These are phyloP conservation scores for Petaurus breviceps DNA, from an alignment of 2,113 vertebrate genomes.

Conservation along the genomic window DNA sequence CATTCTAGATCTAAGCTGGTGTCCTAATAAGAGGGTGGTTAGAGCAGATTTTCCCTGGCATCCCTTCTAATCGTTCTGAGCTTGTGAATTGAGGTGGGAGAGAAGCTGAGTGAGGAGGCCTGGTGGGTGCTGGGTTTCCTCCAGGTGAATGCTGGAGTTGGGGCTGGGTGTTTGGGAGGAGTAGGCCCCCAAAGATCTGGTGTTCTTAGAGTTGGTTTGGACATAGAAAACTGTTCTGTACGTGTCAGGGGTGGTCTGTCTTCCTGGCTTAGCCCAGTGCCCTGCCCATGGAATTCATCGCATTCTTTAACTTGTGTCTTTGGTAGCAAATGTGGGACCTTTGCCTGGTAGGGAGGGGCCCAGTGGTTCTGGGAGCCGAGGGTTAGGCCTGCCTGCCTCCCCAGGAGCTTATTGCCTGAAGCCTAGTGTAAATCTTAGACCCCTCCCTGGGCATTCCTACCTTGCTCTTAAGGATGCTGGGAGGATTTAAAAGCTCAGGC, in stretches of 20 bases:
- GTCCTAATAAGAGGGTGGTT: too few species aligned
- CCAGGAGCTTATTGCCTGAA: fast-evolving
- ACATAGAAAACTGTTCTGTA: not conserved
- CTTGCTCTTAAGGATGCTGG: not conserved
- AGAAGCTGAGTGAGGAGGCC: not conserved
- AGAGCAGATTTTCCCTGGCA: not conserved
- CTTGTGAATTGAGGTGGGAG: not conserved
- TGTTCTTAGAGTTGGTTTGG: fast-evolving
- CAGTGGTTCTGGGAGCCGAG: not conserved
- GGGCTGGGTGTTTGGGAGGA: fast-evolving
- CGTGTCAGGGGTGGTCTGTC: fast-evolving
- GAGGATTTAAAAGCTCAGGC: conserved; percentile 25
- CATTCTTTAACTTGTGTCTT: not conserved
- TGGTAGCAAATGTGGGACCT: not conserved
- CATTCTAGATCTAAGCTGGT: not conserved
- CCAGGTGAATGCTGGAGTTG: not conserved
- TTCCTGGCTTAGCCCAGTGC: not conserved
- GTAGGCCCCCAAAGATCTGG: fast-evolving
- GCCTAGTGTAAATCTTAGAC: fast-evolving
- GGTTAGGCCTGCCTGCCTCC: not conserved
- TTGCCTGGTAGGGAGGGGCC: fast-evolving
- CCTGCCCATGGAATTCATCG: not conserved
- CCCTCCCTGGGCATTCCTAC: fast-evolving
- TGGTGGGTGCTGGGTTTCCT: not conserved
- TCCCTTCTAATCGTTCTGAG: not conserved